phyloP scores from a whole-genome alignment of 2,797 vertebrate genomes.

The Gymnoscopelus braueri region DNA sequence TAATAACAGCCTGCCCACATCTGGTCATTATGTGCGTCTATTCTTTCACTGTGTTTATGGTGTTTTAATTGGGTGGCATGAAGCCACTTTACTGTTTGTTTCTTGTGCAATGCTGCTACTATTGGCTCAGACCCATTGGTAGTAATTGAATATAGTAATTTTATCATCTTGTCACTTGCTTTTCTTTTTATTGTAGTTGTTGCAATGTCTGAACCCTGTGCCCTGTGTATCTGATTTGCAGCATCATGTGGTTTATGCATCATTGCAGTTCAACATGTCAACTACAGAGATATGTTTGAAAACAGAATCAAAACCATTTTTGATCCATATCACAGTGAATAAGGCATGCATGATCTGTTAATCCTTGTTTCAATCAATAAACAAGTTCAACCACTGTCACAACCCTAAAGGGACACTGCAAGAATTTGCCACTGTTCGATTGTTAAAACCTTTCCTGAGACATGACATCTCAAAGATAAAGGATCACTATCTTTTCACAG shows the following conservation, averaged over 20 bases:
- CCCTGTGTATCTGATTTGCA: not conserved
- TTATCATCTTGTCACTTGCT: conserved; percentile 30
- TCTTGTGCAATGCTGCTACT: conserved; percentile 24
- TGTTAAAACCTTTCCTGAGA: conserved; percentile 2
- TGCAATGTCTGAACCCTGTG: conserved; percentile 14
- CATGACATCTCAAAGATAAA: not conserved
- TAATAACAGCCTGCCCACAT: conserved; percentile 1
- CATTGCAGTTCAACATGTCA: not conserved
- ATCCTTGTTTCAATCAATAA: conserved; percentile 9
- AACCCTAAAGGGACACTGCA: not conserved
- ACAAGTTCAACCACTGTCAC: conserved; percentile 42
- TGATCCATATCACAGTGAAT: conserved; percentile 30
- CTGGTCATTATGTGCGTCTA: conserved; percentile 21
- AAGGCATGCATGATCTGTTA: conserved; percentile 49
- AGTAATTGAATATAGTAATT: conserved; percentile 16
- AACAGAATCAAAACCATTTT: not conserved
- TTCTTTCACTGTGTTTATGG: conserved; percentile 24
- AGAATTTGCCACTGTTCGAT: not conserved
- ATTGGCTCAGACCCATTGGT: conserved; percentile 2
- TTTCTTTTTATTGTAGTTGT: not conserved
- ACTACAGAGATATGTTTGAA: no score
- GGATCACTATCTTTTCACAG: not conserved
- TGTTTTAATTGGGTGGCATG: conserved; percentile 43
- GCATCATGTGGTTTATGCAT: conserved; percentile 13
- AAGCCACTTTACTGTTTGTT: conserved; percentile 27